Conservation (phyloP, 1,140 invertebrate genomes). For the Drosophila pandora region DNA sequence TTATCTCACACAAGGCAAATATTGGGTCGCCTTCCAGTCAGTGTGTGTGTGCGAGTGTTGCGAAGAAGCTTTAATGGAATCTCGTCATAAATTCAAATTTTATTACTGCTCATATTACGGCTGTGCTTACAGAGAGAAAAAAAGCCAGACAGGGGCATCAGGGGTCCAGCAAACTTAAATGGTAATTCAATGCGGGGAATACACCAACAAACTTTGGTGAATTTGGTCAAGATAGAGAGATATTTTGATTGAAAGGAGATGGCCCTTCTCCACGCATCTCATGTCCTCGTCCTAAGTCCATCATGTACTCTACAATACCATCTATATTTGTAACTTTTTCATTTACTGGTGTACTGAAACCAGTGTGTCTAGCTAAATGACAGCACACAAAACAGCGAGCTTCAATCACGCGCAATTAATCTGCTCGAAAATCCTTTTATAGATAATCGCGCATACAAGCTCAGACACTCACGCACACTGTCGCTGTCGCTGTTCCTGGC, state of each 20-base stretch:
- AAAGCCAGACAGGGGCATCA: conserved; percentile 20
- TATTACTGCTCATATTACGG: conserved; percentile 81
- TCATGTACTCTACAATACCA: background rate
- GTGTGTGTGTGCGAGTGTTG: conserved; percentile 60
- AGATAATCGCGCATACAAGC: conserved; percentile 75
- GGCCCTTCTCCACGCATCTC: too few relatives aligned
- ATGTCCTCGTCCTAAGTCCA: background rate
- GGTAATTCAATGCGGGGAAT: conserved; percentile 48
- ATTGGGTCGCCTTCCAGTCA: conserved; percentile 50
- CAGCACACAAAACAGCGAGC: conserved; percentile 55
- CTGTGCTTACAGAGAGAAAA: conserved; percentile 40
- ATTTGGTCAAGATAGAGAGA: conserved; percentile 20
- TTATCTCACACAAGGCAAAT: conserved; percentile 71
- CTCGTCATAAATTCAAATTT: conserved; percentile 83
- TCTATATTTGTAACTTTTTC: background rate
- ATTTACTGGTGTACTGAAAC: conserved; percentile 1
- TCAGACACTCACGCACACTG: conserved; percentile 23
- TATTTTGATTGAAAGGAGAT: too few relatives aligned
- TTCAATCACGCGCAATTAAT: conserved; percentile 82
- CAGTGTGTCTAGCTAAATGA: conserved; percentile 28
- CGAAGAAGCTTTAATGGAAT: conserved; percentile 83
- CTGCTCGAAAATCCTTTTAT: conserved; percentile 81
- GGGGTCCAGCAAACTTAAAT: conserved; percentile 56
- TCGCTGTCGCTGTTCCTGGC: conserved; percentile 9
- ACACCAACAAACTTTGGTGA: conserved; percentile 38